Percentiles rank a stretch among this genome's conserved stretches.
phyloP scores from a whole-genome alignment of 2,888 invertebrate genomes.

The Rotaria sp. region DNA sequence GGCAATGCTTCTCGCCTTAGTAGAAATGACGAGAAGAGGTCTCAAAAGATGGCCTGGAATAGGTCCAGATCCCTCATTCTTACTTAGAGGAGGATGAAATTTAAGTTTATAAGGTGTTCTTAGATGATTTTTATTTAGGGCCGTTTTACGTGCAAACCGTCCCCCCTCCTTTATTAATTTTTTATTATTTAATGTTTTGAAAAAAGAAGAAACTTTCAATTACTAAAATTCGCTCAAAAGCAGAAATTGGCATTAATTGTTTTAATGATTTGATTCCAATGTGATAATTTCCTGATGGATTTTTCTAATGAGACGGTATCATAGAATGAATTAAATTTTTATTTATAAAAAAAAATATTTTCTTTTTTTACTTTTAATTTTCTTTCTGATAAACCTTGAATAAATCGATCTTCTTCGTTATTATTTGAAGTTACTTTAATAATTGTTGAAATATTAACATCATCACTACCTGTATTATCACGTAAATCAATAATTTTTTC shows the following conservation, averaged over 20 bases:
- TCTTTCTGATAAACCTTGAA: constrained; percentile 66
- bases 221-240: constrained; percentile 67
- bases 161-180: constrained; percentile 72
- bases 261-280: constrained; percentile 77
- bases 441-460: constrained; percentile 79
- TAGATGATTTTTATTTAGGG: too few relatives aligned
- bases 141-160: too few relatives aligned
- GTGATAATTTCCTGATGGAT: constrained; percentile 75
- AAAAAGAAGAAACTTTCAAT: background rate
- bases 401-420: constrained; percentile 65
- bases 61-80: too few relatives aligned
- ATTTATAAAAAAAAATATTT: background rate
- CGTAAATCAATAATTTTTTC: constrained; percentile 85
- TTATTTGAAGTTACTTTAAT: constrained; percentile 62
- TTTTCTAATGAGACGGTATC: constrained; percentile 75
- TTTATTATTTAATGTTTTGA: too few relatives aligned
- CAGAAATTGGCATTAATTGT: constrained; percentile 75
- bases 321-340: constrained; percentile 50
- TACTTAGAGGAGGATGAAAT: too few relatives aligned
- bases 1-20: too few relatives aligned
- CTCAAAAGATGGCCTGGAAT: too few relatives aligned
- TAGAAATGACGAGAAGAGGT: too few relatives aligned
- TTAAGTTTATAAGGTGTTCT: too few relatives aligned
- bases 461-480: constrained; percentile 92
- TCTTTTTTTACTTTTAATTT: constrained; percentile 68